phyloP scores from a whole-genome alignment of 2,113 vertebrate genomes.

The Terrapene triunguis region DNA sequence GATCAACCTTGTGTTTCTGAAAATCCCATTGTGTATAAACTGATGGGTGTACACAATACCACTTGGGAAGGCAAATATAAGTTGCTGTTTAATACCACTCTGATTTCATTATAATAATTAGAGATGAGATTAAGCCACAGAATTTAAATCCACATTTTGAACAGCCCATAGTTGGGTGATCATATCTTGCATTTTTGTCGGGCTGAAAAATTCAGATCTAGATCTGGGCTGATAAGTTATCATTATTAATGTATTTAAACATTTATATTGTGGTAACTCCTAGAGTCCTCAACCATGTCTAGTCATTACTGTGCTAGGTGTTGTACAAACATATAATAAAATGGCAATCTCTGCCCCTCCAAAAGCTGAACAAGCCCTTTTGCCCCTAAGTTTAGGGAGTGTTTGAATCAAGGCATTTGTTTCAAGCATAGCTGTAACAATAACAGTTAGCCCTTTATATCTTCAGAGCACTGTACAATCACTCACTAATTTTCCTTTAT shows the following conservation, averaged over 20 bases:
- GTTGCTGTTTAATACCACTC: neutral
- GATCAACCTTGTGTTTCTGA: fast-evolving
- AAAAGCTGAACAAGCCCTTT: neutral
- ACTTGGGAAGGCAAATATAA: neutral
- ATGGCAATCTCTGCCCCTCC: neutral
- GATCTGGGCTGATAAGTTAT: neutral
- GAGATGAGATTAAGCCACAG: neutral
- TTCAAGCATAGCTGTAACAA: neutral
- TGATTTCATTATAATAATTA: no score
- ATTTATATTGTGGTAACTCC: neutral
- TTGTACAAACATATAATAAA: neutral
- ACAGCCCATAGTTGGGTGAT: neutral
- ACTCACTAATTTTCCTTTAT: neutral
- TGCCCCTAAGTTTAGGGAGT: neutral
- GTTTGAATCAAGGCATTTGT: neutral
- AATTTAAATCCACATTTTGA: neutral
- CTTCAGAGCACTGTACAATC: neutral
- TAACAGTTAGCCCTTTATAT: neutral
- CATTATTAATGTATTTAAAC: neutral
- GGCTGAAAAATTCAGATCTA: neutral
- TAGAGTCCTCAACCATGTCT: neutral
- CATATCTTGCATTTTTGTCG: neutral
- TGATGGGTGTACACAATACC: neutral
- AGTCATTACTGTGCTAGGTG: neutral
- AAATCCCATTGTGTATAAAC: neutral